phyloP scores from a whole-genome alignment of 2,888 invertebrate genomes.

The Germaria angustata region DNA sequence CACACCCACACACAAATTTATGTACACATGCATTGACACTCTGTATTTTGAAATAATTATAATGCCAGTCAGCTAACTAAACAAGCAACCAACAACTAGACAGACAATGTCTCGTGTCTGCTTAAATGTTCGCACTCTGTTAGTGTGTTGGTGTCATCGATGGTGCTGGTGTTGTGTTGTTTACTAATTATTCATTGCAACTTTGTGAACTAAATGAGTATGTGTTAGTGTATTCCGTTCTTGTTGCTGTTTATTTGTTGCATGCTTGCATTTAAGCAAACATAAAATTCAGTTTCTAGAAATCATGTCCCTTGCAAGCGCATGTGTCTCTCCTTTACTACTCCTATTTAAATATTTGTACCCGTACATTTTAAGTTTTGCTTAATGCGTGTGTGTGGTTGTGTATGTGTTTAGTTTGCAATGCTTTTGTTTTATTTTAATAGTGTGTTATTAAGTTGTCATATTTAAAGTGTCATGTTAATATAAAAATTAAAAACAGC shows the following conservation, averaged over 20 bases:
- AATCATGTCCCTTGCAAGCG: conserved; percentile 1
- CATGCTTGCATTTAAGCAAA: conserved; percentile 26
- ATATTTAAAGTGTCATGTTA: conserved; percentile 59
- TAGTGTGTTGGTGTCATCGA: background rate
- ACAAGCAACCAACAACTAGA: background rate
- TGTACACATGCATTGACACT: background rate
- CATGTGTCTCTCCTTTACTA: background rate
- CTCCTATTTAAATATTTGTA: too few species aligned
- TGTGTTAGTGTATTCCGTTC: background rate
- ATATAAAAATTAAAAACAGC: conserved; percentile 41
- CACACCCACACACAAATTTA: background rate
- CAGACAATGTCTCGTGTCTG: conserved; percentile 42
- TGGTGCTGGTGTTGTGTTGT: conserved; percentile 6
- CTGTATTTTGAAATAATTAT: conserved; percentile 28
- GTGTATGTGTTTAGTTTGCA: background rate
- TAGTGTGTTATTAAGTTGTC: conserved; percentile 58
- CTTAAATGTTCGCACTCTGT: conserved; percentile 12
- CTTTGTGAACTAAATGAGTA: conserved; percentile 51
- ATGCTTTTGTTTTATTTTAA: conserved; percentile 39
- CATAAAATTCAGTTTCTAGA: conserved; percentile 20
- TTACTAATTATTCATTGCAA: conserved; percentile 58
- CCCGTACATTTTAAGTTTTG: background rate
- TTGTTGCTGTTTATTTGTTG: conserved; percentile 33
- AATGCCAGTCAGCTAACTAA: conserved; percentile 16
- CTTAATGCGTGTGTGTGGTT: background rate